These are phyloP conservation scores for Cotesia chilonis DNA, from an alignment of 1,140 invertebrate species.

Conservation along the genomic window DNA sequence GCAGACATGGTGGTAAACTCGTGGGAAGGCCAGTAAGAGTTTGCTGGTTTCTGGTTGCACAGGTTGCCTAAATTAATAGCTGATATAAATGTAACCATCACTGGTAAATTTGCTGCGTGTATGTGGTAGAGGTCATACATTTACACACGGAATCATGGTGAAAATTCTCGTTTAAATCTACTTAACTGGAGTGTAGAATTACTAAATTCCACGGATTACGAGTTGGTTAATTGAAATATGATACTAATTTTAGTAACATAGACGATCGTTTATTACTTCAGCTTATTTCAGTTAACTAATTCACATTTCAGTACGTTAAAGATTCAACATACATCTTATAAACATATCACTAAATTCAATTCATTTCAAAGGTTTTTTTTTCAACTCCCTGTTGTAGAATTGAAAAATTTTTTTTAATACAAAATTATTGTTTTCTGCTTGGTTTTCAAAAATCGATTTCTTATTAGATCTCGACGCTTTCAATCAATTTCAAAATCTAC, in stretches of 20 bases:
- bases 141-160: neutral
- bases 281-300: neutral
- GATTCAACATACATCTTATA: too few species aligned
- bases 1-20: neutral
- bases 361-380: too few species aligned
- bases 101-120: constrained; percentile 32
- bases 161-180: constrained; percentile 23
- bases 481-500: too few species aligned
- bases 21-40: constrained; percentile 20
- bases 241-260: neutral
- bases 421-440: too few species aligned
- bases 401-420: too few species aligned
- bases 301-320: neutral
- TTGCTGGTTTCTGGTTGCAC: neutral
- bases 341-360: too few species aligned
- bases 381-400: too few species aligned
- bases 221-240: neutral
- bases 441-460: too few species aligned
- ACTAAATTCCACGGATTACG: neutral
- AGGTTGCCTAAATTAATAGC: constrained; percentile 34
- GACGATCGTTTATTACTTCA: neutral
- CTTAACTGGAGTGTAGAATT: neutral
- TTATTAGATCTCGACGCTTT: too few species aligned
- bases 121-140: neutral
- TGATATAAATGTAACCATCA: constrained; percentile 36